Conservation (phyloP, 2,888 invertebrate genomes). For the Thecophora atra region DNA sequence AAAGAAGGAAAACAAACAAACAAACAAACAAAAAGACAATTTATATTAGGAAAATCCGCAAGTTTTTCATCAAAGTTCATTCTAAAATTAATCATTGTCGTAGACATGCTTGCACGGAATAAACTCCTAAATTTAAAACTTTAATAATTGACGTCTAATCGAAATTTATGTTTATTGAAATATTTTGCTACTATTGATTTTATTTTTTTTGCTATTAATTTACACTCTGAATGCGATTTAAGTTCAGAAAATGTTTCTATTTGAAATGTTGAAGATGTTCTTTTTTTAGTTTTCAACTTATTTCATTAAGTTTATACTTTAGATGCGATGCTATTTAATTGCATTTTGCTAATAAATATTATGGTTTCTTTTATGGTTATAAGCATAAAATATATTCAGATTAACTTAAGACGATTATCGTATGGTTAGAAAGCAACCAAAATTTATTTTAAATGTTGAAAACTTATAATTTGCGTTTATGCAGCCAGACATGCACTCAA, state of each 20-base stretch:
- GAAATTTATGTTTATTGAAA: no score
- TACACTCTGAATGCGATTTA: neutral
- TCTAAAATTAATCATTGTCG: neutral
- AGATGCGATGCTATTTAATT: neutral
- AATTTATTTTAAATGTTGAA: no score
- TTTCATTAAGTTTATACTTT: no score
- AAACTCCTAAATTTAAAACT: neutral
- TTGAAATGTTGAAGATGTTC: no score
- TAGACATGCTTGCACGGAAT: constrained; percentile 4
- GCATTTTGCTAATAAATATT: neutral
- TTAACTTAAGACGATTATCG: no score
- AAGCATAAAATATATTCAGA: neutral
- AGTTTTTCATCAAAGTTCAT: neutral
- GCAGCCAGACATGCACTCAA: no score
- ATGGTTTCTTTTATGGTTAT: no score
- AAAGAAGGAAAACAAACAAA: no score
- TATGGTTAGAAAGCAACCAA: no score
- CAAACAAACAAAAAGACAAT: constrained; percentile 8
- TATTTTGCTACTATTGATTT: neutral
- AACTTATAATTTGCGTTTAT: no score
- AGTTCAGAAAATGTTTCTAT: no score
- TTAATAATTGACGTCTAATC: no score
- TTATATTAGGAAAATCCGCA: neutral
- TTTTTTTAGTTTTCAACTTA: neutral
- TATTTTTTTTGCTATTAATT: neutral